Base-by-base conservation (phyloP, 2,797 vertebrate species). In the Sebastes baramenuke region DNA sequence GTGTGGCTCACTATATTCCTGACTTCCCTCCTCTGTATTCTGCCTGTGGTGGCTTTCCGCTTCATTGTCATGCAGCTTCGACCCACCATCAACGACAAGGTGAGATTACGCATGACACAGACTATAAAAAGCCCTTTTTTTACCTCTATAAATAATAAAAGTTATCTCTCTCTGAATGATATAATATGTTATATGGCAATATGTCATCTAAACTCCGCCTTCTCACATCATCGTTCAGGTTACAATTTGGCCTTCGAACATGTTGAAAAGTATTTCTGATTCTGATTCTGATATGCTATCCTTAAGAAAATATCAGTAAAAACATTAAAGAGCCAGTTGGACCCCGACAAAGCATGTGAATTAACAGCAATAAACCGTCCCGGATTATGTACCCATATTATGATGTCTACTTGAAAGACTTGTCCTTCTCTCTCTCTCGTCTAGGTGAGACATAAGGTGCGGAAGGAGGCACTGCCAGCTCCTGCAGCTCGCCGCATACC, bases 1-100 rank as follows among this genome's bases (percentile, higher is more conserved):
- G 90, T 97, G 77, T 99, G 97, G 97, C 92, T 99, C 69, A 96
- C 96, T 56, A 90, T 99, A 52, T 83, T 97, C 76, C 96, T 99
- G 81, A 95, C 96, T 12, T 86, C 96, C 8, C 77, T 94, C 64
- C 96, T 99, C 70, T 99, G 97, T 3, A 77, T 94, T 27, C 90
- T 99, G 75, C 98, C 98, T 0, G 94, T 97, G 12, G 87, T 97
- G 38, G 96, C 94, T 6, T 95, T 93, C 72, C 95, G 96, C 27
- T 98, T 99, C 90, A 83, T 97, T 73, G 90, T 92, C 80, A 72
- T 94, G 12, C 95, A 97, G 70, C 81, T 98, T 58, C 88, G 61
- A 70, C 98, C 98, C 2, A 94, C 95, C 30, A 86, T 95, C 75
- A 96, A 95, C 0, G 97, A 99, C 80, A 96, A 97, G 95, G 98